These are phyloP conservation scores for Amitus sp. DNA, from an alignment of 2,888 invertebrate genomes.

Conservation along the genomic window DNA sequence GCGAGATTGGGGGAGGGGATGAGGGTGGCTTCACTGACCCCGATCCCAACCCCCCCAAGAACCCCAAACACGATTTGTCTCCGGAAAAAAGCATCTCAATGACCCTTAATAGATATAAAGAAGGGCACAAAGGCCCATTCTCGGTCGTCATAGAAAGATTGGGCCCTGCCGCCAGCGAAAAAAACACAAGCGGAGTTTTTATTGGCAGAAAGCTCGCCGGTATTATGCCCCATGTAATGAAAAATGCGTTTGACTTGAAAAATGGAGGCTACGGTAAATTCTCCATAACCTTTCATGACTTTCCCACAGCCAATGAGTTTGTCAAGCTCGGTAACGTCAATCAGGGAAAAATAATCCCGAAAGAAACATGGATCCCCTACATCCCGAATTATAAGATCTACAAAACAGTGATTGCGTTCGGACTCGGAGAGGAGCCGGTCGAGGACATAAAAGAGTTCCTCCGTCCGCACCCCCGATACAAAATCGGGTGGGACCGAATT, in stretches of 20 bases:
- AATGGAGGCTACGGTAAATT: not conserved
- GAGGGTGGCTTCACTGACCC: too few relatives aligned
- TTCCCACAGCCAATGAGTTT: too few relatives aligned
- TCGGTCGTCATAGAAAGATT: not conserved
- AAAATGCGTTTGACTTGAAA: not conserved
- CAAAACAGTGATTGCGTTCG: not conserved
- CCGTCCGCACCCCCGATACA: not conserved
- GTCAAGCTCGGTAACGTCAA: too few relatives aligned
- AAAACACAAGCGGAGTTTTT: not conserved
- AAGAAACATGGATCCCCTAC: too few relatives aligned
- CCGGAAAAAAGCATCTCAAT: not conserved
- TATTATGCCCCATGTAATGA: not conserved
- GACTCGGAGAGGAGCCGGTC: not conserved
- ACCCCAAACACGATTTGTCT: too few relatives aligned
- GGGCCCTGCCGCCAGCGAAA: not conserved
- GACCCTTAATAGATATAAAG: too few relatives aligned
- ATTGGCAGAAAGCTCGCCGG: not conserved
- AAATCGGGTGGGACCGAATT: not conserved
- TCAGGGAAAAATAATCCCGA: not conserved
- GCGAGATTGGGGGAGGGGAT: too few relatives aligned
- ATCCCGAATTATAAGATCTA: not conserved
- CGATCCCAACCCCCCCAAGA: too few relatives aligned
- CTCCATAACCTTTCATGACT: too few relatives aligned
- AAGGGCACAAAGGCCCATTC: not conserved
- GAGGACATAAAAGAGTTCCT: not conserved